A percentile compares a stretch with the other conserved stretches of the same genome.
phyloP scores from a whole-genome alignment of 2,113 vertebrate species.

The Hemiscyllium ocellatum region DNA sequence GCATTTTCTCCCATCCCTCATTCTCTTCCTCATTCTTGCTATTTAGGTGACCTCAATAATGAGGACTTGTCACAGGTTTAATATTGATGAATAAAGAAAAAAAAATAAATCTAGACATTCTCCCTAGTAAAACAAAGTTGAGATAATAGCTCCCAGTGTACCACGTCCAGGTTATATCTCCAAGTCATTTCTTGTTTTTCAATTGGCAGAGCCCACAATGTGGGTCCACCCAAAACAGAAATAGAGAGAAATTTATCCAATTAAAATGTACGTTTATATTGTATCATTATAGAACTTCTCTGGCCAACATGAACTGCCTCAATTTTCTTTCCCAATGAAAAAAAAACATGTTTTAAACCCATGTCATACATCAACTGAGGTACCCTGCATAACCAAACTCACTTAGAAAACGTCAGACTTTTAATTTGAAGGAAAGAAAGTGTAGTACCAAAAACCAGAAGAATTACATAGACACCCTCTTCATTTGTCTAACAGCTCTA shows the following conservation, averaged over 20 bases:
- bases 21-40: background rate
- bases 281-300: background rate
- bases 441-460: background rate
- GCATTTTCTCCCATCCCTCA: background rate
- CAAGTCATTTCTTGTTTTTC: background rate
- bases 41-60: background rate
- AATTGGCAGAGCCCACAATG: background rate
- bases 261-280: background rate
- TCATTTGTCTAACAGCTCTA: background rate
- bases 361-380: too few relatives aligned
- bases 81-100: background rate
- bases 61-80: background rate
- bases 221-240: background rate
- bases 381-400: background rate
- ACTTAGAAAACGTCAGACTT: background rate
- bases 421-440: background rate
- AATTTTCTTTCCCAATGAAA: background rate
- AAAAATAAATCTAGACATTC: background rate
- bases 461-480: background rate
- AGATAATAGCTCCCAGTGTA: background rate
- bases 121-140: background rate
- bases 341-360: too few relatives aligned
- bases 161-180: background rate
- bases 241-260: background rate
- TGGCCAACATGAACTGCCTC: background rate